Evolutionary conservation across 2,888 invertebrate genomes (phyloP).

Genomic region (Silvanus unidentatus): DNA sequence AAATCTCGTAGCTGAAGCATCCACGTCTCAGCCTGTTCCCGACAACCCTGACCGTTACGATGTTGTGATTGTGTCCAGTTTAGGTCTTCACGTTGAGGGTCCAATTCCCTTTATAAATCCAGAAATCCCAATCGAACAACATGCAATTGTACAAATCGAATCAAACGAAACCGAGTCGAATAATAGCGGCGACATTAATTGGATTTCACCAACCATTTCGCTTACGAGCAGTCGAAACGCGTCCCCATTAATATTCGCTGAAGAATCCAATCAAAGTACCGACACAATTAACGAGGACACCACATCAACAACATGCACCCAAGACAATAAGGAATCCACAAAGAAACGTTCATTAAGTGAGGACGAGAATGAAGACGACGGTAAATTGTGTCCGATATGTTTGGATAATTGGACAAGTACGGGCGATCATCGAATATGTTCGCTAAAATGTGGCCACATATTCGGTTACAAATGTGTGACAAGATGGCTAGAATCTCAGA

Average conservation of each 20-base stretch:
- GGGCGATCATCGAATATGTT: conserved; percentile 80
- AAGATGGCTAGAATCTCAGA: conserved; percentile 61
- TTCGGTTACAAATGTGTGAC: conserved; percentile 74
- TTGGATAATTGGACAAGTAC: conserved; percentile 82
- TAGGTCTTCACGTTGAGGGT: conserved; percentile 16
- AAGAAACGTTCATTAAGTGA: conserved; percentile 22
- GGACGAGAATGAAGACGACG: conserved; percentile 55
- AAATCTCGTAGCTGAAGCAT: background rate
- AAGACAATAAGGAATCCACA: conserved; percentile 9
- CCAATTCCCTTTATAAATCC: conserved; percentile 18
- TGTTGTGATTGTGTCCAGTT: conserved; percentile 14
- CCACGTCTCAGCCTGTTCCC: conserved; percentile 3
- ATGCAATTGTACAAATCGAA: conserved; percentile 18
- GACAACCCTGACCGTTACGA: conserved; percentile 7
- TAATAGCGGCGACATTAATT: conserved; percentile 10
- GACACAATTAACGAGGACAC: background rate
- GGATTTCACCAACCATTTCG: conserved; percentile 13
- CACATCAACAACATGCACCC: conserved; percentile 4
- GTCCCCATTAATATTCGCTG: conserved; percentile 15
- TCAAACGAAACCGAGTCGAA: conserved; percentile 14
- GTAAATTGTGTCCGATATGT: conserved; percentile 79
- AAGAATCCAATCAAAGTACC: conserved; percentile 18
- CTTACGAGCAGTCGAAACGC: conserved; percentile 14
- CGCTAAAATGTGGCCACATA: conserved; percentile 86
- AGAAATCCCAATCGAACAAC: conserved; percentile 17